These are phyloP conservation scores for Drosophila leontia DNA, from an alignment of 1,140 invertebrate species.

Conservation along the genomic window DNA sequence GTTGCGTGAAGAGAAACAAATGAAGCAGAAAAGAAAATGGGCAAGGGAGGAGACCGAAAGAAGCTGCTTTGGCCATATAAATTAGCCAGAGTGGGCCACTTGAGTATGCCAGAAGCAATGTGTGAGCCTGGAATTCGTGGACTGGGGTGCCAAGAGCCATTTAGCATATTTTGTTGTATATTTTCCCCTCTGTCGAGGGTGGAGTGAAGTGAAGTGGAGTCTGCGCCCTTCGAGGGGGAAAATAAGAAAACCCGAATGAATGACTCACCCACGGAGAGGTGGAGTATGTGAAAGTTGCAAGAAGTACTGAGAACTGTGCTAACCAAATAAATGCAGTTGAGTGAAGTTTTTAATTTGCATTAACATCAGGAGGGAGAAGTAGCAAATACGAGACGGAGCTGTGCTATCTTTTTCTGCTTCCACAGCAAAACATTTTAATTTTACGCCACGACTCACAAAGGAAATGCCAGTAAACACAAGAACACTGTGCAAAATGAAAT, in stretches of 20 bases:
- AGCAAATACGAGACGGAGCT: not conserved
- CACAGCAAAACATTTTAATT: conserved; percentile 61
- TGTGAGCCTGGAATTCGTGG: conserved; percentile 14
- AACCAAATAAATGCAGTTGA: conserved; percentile 66
- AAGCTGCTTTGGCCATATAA: conserved; percentile 60
- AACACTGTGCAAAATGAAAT: not conserved
- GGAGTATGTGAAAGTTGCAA: conserved; percentile 30
- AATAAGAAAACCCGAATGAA: conserved; percentile 12
- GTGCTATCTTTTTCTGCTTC: conserved; percentile 26
- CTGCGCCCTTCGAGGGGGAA: conserved; percentile 16
- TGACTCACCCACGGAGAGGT: conserved; percentile 16
- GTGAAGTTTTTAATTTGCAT: conserved; percentile 68
- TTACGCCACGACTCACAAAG: conserved; percentile 59
- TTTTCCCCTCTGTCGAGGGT: conserved; percentile 8
- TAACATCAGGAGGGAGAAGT: conserved; percentile 8
- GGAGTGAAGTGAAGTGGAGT: conserved; percentile 37
- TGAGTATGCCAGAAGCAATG: conserved; percentile 63
- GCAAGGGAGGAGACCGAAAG: conserved; percentile 4
- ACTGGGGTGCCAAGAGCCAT: conserved; percentile 66
- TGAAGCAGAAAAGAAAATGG: conserved; percentile 41
- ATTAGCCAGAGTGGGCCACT: conserved; percentile 73
- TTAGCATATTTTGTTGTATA: conserved; percentile 68
- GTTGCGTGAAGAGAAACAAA: conserved; percentile 18
- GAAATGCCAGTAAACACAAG: conserved; percentile 31
- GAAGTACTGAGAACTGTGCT: conserved; percentile 27